These are phyloP conservation scores for Atlantisia rogersi DNA, from an alignment of 2,113 vertebrate species.

Conservation along the genomic window DNA sequence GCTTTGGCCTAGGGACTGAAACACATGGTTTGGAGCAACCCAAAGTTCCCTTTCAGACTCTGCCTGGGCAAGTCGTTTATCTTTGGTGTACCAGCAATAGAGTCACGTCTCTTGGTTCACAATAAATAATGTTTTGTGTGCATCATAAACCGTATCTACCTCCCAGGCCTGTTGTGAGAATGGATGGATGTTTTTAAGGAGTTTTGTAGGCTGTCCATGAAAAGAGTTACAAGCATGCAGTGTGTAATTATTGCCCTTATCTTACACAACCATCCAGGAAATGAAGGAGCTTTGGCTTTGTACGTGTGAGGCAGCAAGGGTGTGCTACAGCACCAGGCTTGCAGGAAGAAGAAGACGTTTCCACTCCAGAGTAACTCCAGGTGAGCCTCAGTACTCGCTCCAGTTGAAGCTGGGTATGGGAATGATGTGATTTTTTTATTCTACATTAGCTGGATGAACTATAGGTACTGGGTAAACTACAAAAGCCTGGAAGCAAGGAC, in stretches of 20 bases:
- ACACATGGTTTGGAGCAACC: background rate
- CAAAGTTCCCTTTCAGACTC: background rate
- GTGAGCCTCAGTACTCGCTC: conserved; percentile 2
- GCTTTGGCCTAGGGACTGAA: background rate
- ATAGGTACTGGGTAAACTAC: background rate
- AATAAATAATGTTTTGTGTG: conserved; percentile 6
- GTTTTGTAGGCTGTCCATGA: conserved; percentile 19
- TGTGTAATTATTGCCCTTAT: conserved; percentile 35
- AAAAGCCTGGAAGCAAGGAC: background rate
- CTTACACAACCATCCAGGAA: background rate
- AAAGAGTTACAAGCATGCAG: background rate
- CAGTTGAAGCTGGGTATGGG: background rate
- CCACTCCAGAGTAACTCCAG: background rate
- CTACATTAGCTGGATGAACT: background rate
- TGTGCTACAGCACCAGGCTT: background rate
- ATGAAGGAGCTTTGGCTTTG: background rate
- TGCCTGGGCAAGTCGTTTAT: conserved; percentile 35
- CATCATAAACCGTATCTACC: conserved; percentile 19
- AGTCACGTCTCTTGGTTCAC: background rate
- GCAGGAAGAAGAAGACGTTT: background rate
- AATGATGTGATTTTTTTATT: background rate
- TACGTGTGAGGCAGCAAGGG: background rate
- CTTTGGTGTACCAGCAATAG: background rate
- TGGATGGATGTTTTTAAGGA: conserved; percentile 21
- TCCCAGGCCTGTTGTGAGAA: conserved; percentile 16